Evolutionary conservation across 2,797 vertebrate genomes (phyloP), one percentile per base, ranked within the genome.

Genomic region (Enteromius mattozi): DNA sequence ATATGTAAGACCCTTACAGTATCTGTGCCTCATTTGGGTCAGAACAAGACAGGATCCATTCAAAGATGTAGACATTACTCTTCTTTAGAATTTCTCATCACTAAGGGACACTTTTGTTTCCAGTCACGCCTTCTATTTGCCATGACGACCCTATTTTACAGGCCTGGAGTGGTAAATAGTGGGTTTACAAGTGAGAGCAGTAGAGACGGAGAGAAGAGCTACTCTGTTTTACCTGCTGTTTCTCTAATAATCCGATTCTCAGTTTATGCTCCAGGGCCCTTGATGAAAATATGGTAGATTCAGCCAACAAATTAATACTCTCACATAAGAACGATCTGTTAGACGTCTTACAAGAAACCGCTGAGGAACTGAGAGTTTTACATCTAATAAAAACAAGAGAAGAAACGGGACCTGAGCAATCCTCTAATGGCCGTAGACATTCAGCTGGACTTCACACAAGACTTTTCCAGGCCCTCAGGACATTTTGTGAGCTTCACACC

Each of bases 121-220:
- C 49, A 71, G 82, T 82, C 90, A 92, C 89, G 83, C 93, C 92
- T 91, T 92, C 89, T 81, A 87, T 89, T 95, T 90, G 70, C 91
- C 93, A 89, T 92, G 91, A 92, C 89, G 91, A 95, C 93, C 69
- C 90, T 74, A 91, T 65, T 86, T 95, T 94, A 94, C 89, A 90
- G 90, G 91, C 88, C 87, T 89, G 72, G 54, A 75, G 74, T 82
- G 54, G 70, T 86, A 87, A 89, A 88, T 87, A 81, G 72, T 72
- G 75, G 51, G 14, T 17, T 59, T 40, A 76, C 51, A 14, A 75
- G 63, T 70, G 80, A 65, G 82, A 45, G 66, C 61, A 54, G 21
- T 5, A 69, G 61, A 78, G 63, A 63, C 27, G 35, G 19, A 78
- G 72, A 51, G 77, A 68, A 74, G 40, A 33, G 10, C 24, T 49